Evolutionary conservation across 2,113 vertebrate genomes (phyloP).

Genomic region (Amphiprion percula): DNA sequence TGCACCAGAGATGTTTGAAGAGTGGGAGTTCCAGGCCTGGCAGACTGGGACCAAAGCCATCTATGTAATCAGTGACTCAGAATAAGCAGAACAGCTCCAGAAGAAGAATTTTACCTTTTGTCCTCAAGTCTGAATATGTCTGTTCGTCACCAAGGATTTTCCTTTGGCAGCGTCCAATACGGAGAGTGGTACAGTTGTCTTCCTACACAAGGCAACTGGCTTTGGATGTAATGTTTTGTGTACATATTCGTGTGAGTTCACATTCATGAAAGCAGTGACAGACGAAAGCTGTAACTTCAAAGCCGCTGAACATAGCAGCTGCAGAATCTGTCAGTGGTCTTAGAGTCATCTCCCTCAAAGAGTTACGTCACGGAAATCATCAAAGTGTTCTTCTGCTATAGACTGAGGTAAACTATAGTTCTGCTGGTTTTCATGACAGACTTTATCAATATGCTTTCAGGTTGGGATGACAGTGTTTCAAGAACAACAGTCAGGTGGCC

Average conservation of each 20-base stretch:
- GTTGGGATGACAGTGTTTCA: neutral
- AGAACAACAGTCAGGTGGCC: neutral
- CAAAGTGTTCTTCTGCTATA: constrained; percentile 4
- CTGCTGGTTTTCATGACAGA: constrained; percentile 19
- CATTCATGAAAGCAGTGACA: constrained; percentile 37
- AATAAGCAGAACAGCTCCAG: constrained; percentile 29
- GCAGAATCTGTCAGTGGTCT: constrained; percentile 53
- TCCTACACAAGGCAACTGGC: constrained; percentile 40
- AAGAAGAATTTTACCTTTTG: constrained; percentile 48
- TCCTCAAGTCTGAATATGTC: constrained; percentile 38
- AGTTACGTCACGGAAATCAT: constrained; percentile 15
- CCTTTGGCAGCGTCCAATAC: constrained; percentile 53
- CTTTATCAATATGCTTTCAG: constrained; percentile 16
- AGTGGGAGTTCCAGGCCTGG: constrained; percentile 44
- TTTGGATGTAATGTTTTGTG: constrained; percentile 35
- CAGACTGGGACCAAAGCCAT: constrained; percentile 57
- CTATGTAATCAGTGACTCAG: constrained; percentile 48
- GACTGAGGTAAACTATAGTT: neutral
- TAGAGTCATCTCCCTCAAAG: constrained; percentile 33
- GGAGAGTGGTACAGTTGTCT: constrained; percentile 37
- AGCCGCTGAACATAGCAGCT: constrained; percentile 43
- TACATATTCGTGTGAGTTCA: neutral
- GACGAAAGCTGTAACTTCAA: constrained; percentile 53
- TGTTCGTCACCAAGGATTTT: constrained; percentile 42
- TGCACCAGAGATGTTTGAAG: constrained; percentile 37